These are phyloP conservation scores for Cavia porcellus DNA, from an alignment of 2,113 vertebrate species.

Conservation along the genomic window DNA sequence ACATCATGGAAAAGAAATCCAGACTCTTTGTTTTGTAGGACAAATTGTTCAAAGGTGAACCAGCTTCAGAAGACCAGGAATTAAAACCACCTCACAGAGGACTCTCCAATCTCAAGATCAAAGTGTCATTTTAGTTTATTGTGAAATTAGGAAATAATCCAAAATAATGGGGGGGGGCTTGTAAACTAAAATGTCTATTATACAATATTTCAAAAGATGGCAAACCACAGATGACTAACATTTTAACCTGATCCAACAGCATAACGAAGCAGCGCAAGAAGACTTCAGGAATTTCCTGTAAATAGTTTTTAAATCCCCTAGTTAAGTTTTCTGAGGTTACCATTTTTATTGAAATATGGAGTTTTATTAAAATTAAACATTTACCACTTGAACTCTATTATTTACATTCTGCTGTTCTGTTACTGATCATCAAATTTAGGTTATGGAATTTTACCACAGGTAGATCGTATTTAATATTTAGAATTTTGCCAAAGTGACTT, in stretches of 20 bases:
- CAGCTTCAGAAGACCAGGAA: not conserved
- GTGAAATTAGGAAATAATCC: slow-evolving; percentile 42
- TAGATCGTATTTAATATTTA: not conserved
- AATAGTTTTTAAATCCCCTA: not conserved
- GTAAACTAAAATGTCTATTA: not conserved
- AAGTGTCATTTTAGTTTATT: slow-evolving; percentile 34
- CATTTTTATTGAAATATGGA: slow-evolving; percentile 40
- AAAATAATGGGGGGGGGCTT: not conserved
- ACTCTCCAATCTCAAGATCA: not conserved
- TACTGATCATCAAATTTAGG: slow-evolving; percentile 22
- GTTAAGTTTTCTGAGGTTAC: not conserved
- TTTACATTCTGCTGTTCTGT: not conserved
- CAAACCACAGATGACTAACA: slow-evolving; percentile 17
- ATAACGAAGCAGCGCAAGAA: not conserved
- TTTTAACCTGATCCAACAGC: not conserved
- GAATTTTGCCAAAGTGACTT: not conserved
- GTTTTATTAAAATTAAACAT: slow-evolving; percentile 33
- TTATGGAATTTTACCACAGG: not conserved
- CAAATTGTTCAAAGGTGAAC: slow-evolving; percentile 34
- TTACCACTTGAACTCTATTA: not conserved
- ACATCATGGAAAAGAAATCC: not conserved
- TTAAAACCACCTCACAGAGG: not conserved
- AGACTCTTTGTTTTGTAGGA: slow-evolving; percentile 24
- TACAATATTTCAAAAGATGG: slow-evolving; percentile 2
- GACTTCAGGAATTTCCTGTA: not conserved